A percentile compares a stretch with the other conserved stretches of the same genome.
These are phyloP conservation scores for Drosophila orosa DNA, from an alignment of 1,140 invertebrate species.

Conservation along the genomic window DNA sequence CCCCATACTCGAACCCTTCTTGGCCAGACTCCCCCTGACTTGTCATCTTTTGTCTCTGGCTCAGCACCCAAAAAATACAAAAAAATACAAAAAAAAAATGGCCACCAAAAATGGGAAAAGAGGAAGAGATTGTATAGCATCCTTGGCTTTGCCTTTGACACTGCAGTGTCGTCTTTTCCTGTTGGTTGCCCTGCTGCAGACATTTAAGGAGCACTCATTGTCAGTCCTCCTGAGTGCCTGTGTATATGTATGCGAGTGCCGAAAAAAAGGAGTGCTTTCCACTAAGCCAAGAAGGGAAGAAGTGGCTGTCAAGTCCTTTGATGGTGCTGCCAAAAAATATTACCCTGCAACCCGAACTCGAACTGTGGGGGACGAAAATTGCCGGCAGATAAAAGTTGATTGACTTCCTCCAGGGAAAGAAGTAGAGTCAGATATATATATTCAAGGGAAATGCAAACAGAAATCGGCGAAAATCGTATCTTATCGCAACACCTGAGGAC, in stretches of 20 bases:
- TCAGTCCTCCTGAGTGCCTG: constrained; percentile 51
- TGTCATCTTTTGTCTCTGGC: constrained; percentile 79
- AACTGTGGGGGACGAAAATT: constrained; percentile 24
- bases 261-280: constrained; percentile 42
- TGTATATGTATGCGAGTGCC: constrained; percentile 21
- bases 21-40: constrained; percentile 41
- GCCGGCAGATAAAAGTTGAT: constrained; percentile 53
- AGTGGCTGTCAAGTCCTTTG: constrained; percentile 53
- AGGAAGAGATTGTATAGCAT: constrained; percentile 63
- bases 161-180: constrained; percentile 44
- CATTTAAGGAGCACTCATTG: constrained; percentile 83
- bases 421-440: neutral
- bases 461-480: constrained; percentile 15
- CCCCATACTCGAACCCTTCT: constrained; percentile 23
- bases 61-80: constrained; percentile 65
- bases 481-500: constrained; percentile 27
- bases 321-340: constrained; percentile 55
- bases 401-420: constrained; percentile 17
- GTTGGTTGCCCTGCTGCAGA: constrained; percentile 69
- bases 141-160: constrained; percentile 78
- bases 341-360: constrained; percentile 31
- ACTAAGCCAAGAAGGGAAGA: constrained; percentile 41
- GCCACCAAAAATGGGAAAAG: constrained; percentile 32
- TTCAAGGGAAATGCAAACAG: constrained; percentile 3
- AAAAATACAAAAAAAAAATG: constrained; percentile 25